Conservation (phyloP, 2,888 invertebrate genomes). For the Mactromeris polynyma region DNA sequence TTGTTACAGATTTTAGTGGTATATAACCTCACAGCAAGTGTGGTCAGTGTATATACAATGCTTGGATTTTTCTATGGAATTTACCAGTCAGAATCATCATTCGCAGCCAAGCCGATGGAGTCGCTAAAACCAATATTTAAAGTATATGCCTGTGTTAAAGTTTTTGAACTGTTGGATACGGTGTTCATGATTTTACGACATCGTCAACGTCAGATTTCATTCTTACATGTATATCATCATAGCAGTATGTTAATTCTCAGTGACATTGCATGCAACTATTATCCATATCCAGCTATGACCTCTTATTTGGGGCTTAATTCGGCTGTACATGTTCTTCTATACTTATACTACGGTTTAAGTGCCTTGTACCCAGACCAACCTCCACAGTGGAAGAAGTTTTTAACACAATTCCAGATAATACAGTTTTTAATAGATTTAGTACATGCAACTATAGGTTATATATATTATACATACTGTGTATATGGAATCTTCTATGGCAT, state of each 20-base stretch:
- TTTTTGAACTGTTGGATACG: constrained; percentile 85
- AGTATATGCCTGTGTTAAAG: constrained; percentile 84
- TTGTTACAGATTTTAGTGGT: constrained; percentile 82
- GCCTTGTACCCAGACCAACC: constrained; percentile 78
- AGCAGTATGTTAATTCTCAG: constrained; percentile 85
- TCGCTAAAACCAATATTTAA: constrained; percentile 74
- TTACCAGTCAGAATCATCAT: constrained; percentile 76
- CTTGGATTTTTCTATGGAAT: constrained; percentile 78
- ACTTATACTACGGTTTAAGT: constrained; percentile 84
- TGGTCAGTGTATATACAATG: constrained; percentile 78
- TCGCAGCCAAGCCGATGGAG: constrained; percentile 70
- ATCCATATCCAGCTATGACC: constrained; percentile 85
- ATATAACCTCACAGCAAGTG: constrained; percentile 84
- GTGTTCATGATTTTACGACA: constrained; percentile 86
- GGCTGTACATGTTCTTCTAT: constrained; percentile 84
- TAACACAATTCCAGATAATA: constrained; percentile 85
- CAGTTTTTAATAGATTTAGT: constrained; percentile 84
- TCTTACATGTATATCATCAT: constrained; percentile 87
- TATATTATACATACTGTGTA: constrained; percentile 84
- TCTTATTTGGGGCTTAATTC: constrained; percentile 83
- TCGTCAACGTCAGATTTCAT: constrained; percentile 83
- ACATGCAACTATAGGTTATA: constrained; percentile 81
- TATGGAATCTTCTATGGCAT: constrained; percentile 85
- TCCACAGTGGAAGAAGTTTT: constrained; percentile 83
- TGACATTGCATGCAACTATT: constrained; percentile 78